Evolutionary conservation across 2,888 invertebrate genomes (phyloP).

Genomic region (Bellardia pandia): DNA sequence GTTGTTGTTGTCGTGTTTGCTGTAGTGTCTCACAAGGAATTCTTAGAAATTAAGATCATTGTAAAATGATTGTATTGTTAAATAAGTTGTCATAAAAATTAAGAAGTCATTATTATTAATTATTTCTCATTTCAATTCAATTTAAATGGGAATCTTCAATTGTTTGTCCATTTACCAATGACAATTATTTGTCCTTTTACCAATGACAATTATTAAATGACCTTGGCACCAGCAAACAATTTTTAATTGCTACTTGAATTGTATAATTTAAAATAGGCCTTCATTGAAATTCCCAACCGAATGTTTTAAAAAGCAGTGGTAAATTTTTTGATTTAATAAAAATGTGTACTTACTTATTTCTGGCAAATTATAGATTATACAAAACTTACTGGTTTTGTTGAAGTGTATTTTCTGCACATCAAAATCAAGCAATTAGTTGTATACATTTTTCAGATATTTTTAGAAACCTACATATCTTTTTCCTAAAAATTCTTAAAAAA

Average conservation of each 20-base stretch:
- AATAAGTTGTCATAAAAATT: slow-evolving; percentile 60
- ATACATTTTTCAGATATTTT: too few species aligned
- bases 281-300: background rate
- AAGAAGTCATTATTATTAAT: slow-evolving; percentile 22
- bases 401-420: too few species aligned
- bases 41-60: slow-evolving; percentile 55
- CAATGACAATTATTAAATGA: slow-evolving; percentile 7
- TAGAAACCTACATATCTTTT: too few species aligned
- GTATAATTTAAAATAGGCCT: background rate
- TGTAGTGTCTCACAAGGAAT: slow-evolving; percentile 26
- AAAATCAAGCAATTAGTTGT: too few species aligned
- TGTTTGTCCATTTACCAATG: background rate
- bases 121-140: background rate
- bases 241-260: slow-evolving; percentile 6
- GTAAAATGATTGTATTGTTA: slow-evolving; percentile 27
- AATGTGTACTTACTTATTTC: too few species aligned
- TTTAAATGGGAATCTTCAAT: background rate
- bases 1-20: background rate
- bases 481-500: too few species aligned
- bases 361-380: too few species aligned
- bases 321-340: too few species aligned
- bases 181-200: background rate
- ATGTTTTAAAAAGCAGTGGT: background rate
- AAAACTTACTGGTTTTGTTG: too few species aligned
- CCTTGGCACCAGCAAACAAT: slow-evolving; percentile 4